Evolutionary conservation across 2,797 vertebrate species (phyloP).

Genomic region (Labeo calbasu): DNA sequence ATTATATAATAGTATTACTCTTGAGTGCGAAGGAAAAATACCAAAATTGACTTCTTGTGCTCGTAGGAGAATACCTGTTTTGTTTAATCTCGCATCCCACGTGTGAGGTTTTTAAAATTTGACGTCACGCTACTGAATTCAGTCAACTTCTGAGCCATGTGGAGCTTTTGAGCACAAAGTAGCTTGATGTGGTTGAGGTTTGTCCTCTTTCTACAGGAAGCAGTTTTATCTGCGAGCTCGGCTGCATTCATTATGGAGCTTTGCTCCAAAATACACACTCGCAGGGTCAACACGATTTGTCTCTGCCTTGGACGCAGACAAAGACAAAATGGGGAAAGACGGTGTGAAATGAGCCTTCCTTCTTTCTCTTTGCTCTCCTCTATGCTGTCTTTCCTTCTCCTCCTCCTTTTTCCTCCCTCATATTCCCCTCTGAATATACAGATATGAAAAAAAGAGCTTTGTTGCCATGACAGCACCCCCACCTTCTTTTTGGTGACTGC

Average conservation of each 20-base stretch:
- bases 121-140: constrained; percentile 42
- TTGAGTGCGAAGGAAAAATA: constrained; percentile 2
- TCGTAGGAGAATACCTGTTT: background rate
- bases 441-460: constrained; percentile 75
- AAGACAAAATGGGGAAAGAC: constrained; percentile 65
- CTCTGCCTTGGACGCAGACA: constrained; percentile 59
- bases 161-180: constrained; percentile 51
- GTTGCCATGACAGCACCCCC: constrained; percentile 79
- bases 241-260: constrained; percentile 63
- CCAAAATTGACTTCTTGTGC: background rate
- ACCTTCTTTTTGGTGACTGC: constrained; percentile 57
- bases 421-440: constrained; percentile 67
- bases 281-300: constrained; percentile 61
- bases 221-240: constrained; percentile 59
- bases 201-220: constrained; percentile 52
- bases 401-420: constrained; percentile 60
- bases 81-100: constrained; percentile 30
- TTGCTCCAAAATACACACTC: constrained; percentile 60
- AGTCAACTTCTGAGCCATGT: constrained; percentile 17
- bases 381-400: constrained; percentile 66
- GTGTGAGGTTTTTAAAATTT: constrained; percentile 45
- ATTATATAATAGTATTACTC: constrained; percentile 5
- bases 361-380: constrained; percentile 59
- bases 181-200: constrained; percentile 51
- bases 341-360: constrained; percentile 60